phyloP scores from a whole-genome alignment of 92 coral and sea anemone species.

The Heteractis magnifica region DNA sequence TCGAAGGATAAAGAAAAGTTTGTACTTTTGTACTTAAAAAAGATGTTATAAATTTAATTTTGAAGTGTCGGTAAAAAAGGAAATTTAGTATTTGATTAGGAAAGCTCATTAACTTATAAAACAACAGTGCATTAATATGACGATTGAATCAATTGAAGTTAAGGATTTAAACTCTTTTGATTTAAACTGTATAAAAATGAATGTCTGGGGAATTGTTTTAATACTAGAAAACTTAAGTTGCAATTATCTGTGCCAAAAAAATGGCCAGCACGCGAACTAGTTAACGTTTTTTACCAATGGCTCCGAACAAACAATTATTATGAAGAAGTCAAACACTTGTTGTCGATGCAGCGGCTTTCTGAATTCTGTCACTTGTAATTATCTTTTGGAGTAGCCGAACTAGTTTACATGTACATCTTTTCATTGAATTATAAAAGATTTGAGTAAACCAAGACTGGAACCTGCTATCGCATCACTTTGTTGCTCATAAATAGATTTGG shows the following conservation, averaged over 20 bases:
- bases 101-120: not conserved
- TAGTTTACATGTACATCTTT: not conserved
- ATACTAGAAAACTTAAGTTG: not conserved
- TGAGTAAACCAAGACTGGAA: not conserved
- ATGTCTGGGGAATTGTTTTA: not conserved
- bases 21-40: not conserved
- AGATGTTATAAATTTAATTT: not conserved
- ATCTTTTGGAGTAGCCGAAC: not conserved
- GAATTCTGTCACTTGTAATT: conserved; percentile 5
- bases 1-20: not conserved
- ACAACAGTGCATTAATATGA: conserved; percentile 12
- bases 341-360: not conserved
- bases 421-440: not conserved
- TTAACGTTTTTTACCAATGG: not conserved
- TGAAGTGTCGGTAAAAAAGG: not conserved
- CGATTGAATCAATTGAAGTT: not conserved
- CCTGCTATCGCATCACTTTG: not conserved
- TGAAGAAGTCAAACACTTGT: not conserved
- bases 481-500: not conserved
- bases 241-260: not conserved
- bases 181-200: not conserved
- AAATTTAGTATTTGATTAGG: not conserved
- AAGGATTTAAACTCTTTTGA: conserved; percentile 1
- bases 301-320: conserved; percentile 10
- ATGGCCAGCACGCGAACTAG: conserved; percentile 16